Evolutionary conservation across 2,888 invertebrate species (phyloP), one percentile per base, ranked within the genome.

Genomic region (Hydrotaea cyrtoneurina): DNA sequence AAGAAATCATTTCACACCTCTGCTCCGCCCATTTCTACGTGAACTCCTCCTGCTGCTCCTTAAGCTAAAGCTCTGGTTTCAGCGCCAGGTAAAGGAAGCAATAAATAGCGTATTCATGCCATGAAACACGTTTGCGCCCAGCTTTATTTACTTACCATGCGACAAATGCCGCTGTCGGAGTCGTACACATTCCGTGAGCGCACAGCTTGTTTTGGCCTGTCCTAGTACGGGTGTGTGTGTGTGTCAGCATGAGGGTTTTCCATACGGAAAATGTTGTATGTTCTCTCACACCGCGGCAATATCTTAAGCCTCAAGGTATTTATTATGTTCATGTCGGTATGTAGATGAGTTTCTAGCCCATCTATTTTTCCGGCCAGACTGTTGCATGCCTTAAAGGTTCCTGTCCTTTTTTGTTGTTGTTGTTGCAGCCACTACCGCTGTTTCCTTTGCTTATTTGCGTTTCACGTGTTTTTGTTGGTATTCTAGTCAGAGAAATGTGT

Each of bases 71-170:
- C 17, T 26, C 23, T 5, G 11, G 23, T 59, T 59, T 13, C 26
- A 11, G 13, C 39, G 19, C 31, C 55, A 11, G 80, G 50, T 73
- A 50, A 17, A 26, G 21, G 46, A 76, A 73, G 19, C 71, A 78
- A 74, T 77, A 81, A 80, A 79, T 74, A 78, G 62, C 59, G 64
- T 75, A 82, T 79, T 82, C 43, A 80, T 53, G 72, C 62, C 43
- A 82, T 46, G 69, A 80, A 78, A 73, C 77, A 81, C 78, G 76
- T 83, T 73, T 36, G 36, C 66, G 43, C 53, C 8, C 36, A 69
- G 75, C 73, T 62, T 66, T 79, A 79, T 79, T 81, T 80, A 85
- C 78, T 86, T 86, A 84, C 62, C 78, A 80, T 82, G 78, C 82
- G 79, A 84, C 84, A 84, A 84, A 80, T 82, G 64, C 55, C 59